Percentiles rank a stretch among this genome's conserved stretches.
phyloP scores from a whole-genome alignment of 2,113 vertebrate genomes.

The Promerops cafer region DNA sequence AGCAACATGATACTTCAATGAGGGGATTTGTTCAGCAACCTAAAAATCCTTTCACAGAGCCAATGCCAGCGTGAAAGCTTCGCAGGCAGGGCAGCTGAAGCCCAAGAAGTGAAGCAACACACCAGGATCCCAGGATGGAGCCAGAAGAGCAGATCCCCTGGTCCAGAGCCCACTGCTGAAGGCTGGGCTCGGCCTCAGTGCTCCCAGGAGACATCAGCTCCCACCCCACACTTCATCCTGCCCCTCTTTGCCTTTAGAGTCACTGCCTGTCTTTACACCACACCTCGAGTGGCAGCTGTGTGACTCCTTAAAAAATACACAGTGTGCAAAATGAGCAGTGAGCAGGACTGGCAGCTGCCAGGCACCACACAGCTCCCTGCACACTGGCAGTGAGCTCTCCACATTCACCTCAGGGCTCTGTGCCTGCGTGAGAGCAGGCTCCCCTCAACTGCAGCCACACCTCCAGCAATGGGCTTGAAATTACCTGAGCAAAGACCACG shows the following conservation, averaged over 20 bases:
- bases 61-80: not conserved
- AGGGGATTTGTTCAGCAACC: not conserved
- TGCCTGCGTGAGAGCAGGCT: not conserved
- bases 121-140: not conserved
- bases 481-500: not conserved
- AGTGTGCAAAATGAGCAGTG: not conserved
- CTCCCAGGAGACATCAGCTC: not conserved
- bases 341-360: not conserved
- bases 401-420: fast-evolving
- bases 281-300: not conserved
- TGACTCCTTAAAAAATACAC: not conserved
- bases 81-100: not conserved
- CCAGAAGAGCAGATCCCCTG: not conserved
- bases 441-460: not conserved
- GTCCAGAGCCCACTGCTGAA: not conserved
- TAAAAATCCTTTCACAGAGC: not conserved
- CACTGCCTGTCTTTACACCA: not conserved
- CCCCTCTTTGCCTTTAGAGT: not conserved
- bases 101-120: not conserved
- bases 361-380: not conserved
- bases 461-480: not conserved
- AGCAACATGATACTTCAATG: conserved; percentile 3
- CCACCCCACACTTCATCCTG: not conserved
- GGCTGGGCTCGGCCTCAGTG: not conserved
- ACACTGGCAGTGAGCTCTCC: not conserved